Base-by-base conservation (phyloP, 2,797 vertebrate species). In the Schizopygopsis pylzovi region DNA sequence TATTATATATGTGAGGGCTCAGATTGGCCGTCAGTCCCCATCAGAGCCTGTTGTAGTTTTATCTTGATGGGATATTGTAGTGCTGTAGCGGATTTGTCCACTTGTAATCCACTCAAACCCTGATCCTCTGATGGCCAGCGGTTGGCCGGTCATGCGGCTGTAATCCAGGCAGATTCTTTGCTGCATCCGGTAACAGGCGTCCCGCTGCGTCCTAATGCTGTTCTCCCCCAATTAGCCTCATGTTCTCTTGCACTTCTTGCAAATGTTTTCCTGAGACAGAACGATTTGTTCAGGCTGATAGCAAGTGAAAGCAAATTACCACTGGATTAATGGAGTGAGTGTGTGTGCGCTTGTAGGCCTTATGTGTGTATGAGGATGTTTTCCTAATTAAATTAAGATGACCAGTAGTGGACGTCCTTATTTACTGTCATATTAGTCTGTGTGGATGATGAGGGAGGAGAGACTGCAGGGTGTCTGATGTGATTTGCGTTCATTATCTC, bases 401-500 rank as follows among this genome's bases (percentile, higher is more conserved):
- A 85, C 85, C 47, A 68, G 61, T 81, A 79, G 82, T 87, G 84
- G 89, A 84, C 67, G 37, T 77, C 71, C 52, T 61, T 82, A 85
- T 70, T 83, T 89, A 82, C 89, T 91, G 86, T 90, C 85, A 89
- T 41, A 80, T 81, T 87, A 67, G 75, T 76, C 90, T 86, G 88
- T 88, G 87, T 86, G 90, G 76, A 7, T 41, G 72, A 47, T 52
- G 81, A 39, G 82, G 65, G 72, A 54, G 68, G 80, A 39, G 82
- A 71, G 75, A 90, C 81, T 45, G 79, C 80, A 61, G 80, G 39
- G 83, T 83, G 83, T 86, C 79, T 90, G 87, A 93, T 92, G 90
- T 85, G 90, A 92, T 92, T 85, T 90, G 70, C 85, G 45, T 90
- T 85, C 90, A 90, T 91, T 88, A 83, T 89, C 87, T 70, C 52